Evolutionary conservation across 30 jellyfish, hydroid and myxozoan species (phyloP), one percentile per base, ranked within the genome.

Genomic region (Chrysaora quinquecirrha): DNA sequence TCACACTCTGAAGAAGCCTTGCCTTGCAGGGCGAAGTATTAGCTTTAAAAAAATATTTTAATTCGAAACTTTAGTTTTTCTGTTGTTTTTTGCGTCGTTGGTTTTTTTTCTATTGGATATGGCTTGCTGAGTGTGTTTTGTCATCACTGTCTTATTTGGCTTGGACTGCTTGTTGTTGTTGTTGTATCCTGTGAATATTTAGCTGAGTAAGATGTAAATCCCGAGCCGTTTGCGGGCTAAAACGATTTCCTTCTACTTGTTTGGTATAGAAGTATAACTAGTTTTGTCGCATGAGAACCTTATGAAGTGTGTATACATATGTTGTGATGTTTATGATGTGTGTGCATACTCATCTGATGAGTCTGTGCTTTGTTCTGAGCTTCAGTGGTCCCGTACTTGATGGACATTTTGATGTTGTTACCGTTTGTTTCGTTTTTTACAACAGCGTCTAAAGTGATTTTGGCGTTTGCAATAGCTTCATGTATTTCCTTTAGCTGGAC

Each of bases 281-380:
- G 30, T 72, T 72, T 72, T 75, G 35, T 72, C 46, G 84, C 46
- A 64, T 34, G 52, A 29, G 24, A 77, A 34, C 30, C 24, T 29
- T 58, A n/a, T n/a, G n/a, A n/a, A n/a, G n/a, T n/a, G n/a, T n/a
- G n/a, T n/a, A n/a, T n/a, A n/a, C n/a, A n/a, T n/a, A n/a, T n/a
- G n/a, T n/a, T n/a, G n/a, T n/a, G n/a, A 12, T 52, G 23, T 52
- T 21, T 47, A 56, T 60, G 28, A 48, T n/a, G 77, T 48, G 62
- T 75, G 52, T 24, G 52, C 77, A 75, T 48, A 75, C 34, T 75
- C 87, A 30, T 75, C 77, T 27, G 58, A 43, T n/a, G n/a, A n/a
- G n/a, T n/a, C n/a, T n/a, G 84, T 35, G 87, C 64, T 75, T 30
- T 75, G 61, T 30, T 75, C 87, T 52, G 87, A 72, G 84, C 76